Percentiles rank a stretch among this genome's conserved stretches.
Conservation (phyloP, 2,888 invertebrate species). For the Flabesymbios commensalis region DNA sequence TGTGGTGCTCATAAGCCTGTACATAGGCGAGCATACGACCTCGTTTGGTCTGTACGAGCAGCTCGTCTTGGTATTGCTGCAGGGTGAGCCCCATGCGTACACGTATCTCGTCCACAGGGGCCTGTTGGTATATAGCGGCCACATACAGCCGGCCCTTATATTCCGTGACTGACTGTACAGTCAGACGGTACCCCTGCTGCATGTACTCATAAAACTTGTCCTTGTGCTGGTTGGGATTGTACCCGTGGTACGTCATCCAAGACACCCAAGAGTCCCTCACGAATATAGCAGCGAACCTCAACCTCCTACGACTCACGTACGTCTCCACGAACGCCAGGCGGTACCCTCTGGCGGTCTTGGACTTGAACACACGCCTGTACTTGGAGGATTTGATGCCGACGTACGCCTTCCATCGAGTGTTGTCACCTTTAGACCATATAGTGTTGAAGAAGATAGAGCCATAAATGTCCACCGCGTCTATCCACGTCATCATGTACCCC, state of each 20-base stretch:
- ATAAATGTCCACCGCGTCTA: conserved; percentile 25
- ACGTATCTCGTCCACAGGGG: conserved; percentile 28
- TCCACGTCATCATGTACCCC: conserved; percentile 26
- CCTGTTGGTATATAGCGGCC: conserved; percentile 32
- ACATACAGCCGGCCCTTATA: conserved; percentile 31
- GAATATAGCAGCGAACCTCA: conserved; percentile 34
- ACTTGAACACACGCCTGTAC: conserved; percentile 27
- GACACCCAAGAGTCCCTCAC: conserved; percentile 32
- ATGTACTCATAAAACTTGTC: conserved; percentile 27
- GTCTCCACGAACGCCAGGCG: conserved; percentile 29
- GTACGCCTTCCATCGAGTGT: conserved; percentile 26
- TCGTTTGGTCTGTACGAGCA: conserved; percentile 33
- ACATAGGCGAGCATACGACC: conserved; percentile 37
- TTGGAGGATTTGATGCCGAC: conserved; percentile 25
- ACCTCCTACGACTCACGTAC: conserved; percentile 24
- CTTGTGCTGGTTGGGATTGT: conserved; percentile 28
- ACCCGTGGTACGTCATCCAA: conserved; percentile 33
- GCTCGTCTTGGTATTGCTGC: conserved; percentile 41
- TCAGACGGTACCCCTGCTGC: conserved; percentile 27
- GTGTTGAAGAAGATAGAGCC: conserved; percentile 40
- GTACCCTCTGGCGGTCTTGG: conserved; percentile 31
- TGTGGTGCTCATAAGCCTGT: conserved; percentile 43
- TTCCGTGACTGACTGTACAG: conserved; percentile 31
- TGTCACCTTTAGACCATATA: conserved; percentile 38
- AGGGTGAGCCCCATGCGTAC: conserved; percentile 32